Base-by-base conservation (phyloP, 2,797 vertebrate genomes). In the Neostethus bicornis region DNA sequence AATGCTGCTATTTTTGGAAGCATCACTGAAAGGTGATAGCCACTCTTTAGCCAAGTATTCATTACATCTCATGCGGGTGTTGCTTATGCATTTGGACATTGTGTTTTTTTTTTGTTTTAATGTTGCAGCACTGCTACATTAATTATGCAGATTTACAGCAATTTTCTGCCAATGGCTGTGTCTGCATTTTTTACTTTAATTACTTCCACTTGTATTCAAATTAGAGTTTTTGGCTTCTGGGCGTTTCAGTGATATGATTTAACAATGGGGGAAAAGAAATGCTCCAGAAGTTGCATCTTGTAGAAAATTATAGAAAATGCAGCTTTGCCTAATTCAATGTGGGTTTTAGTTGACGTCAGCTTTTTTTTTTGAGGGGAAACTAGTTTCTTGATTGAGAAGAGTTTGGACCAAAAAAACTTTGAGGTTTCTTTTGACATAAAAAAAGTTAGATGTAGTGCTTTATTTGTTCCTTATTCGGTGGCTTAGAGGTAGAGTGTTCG, bases 1-100 rank as follows among this genome's bases (percentile, higher is more conserved):
- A 63, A 66, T 62, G 31, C 44, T 1, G 35, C 58, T 81, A 74
- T 81, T 74, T 80, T 74, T 79, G 72, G 72, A 60, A 43, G 9
- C 5, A 47, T 9, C 34, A 9, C 4, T 61, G 66, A 75, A 80
- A 80, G 54, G 25, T 51, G 73, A 70, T 69, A 34, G 45, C 35
- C 48, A 9, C 70, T 69, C 51, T 73, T 62, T 38, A 46, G 68
- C 65, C 50, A 65, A 55, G 34, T 49, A 49, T 77, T 72, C 23
- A 48, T 75, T 68, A 68, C 54, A 37, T 62, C 61, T 73, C 34
- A 41, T 56, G 24, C 35, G 37, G 61, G 59, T 42, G 21, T 29
- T 43, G 56, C 49, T 60, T 56, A 60, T 50, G 17, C 34, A 57
- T 70, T 58, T 51, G 54, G 21, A 44, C 51, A 54, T 50, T 64